phyloP scores from a whole-genome alignment of 2,113 vertebrate species.

The Speoplatyrhinus poulsoni region DNA sequence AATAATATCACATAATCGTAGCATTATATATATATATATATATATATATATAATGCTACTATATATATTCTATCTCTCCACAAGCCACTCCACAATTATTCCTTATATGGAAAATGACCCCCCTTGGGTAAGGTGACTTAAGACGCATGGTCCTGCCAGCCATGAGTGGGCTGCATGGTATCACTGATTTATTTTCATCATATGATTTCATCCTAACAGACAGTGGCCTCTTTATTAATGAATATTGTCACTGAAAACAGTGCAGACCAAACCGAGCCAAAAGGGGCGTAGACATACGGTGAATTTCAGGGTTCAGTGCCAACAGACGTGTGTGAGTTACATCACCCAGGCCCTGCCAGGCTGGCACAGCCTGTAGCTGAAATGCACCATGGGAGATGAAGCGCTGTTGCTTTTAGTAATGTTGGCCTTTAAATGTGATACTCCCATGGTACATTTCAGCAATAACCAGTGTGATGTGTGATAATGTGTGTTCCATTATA shows the following conservation, averaged over 20 bases:
- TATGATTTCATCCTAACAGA: conserved; percentile 52
- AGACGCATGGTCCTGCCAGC: too few species aligned
- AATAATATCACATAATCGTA: too few species aligned
- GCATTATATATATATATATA: too few species aligned
- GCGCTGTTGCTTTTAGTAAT: conserved; percentile 16
- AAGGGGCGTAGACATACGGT: conserved; percentile 40
- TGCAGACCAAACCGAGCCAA: conserved; percentile 55
- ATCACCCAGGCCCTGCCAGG: conserved; percentile 63
- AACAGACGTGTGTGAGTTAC: conserved; percentile 62
- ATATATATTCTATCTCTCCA: too few species aligned
- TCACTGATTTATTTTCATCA: too few species aligned
- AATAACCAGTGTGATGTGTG: not conserved
- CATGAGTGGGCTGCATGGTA: conserved; percentile 15
- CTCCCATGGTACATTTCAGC: conserved; percentile 14
- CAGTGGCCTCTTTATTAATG: conserved; percentile 71
- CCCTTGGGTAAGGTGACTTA: too few species aligned
- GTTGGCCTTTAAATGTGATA: conserved; percentile 6
- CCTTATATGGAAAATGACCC: too few species aligned
- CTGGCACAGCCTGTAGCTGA: conserved; percentile 74
- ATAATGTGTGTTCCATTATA: not conserved
- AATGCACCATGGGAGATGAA: conserved; percentile 53
- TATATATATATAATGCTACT: too few species aligned
- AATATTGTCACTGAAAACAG: conserved; percentile 57
- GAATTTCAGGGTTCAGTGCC: conserved; percentile 56
- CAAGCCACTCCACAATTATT: too few species aligned